phyloP scores from a whole-genome alignment of 2,888 invertebrate species.

The Ptychoptera albimana region DNA sequence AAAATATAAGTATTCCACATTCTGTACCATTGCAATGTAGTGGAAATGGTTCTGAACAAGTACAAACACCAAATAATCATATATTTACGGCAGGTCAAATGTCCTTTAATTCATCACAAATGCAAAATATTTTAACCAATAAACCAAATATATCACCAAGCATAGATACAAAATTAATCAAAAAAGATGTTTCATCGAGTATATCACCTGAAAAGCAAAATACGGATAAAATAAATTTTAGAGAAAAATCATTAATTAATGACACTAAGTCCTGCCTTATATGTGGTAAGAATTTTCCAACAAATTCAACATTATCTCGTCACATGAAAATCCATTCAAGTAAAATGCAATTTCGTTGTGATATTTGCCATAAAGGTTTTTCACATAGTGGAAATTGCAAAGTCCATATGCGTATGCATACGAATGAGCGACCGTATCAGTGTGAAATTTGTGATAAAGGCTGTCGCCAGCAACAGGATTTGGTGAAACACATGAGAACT shows the following conservation, averaged over 20 bases:
- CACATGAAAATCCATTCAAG: slow-evolving; percentile 31
- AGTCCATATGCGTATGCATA: slow-evolving; percentile 17
- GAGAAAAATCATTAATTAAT: no score
- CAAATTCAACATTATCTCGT: slow-evolving; percentile 25
- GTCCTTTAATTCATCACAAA: not conserved
- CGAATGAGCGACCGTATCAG: slow-evolving; percentile 15
- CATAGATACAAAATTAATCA: no score
- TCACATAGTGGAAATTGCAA: slow-evolving; percentile 32
- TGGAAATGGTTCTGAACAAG: slow-evolving; percentile 1
- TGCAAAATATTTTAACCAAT: no score
- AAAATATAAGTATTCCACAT: slow-evolving; percentile 14
- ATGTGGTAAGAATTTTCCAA: slow-evolving; percentile 19
- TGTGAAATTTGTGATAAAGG: slow-evolving; percentile 15
- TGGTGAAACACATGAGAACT: slow-evolving; percentile 15
- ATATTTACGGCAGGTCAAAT: slow-evolving; percentile 4
- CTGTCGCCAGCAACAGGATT: slow-evolving; percentile 15
- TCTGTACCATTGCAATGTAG: slow-evolving; percentile 1
- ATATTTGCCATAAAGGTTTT: slow-evolving; percentile 29
- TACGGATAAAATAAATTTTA: no score
- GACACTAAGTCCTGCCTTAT: no score
- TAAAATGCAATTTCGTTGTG: slow-evolving; percentile 30
- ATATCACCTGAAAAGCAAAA: no score
- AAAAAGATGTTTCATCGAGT: no score
- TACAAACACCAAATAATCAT: not conserved
- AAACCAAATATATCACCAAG: no score